A percentile compares a stretch with the other conserved stretches of the same genome.
Evolutionary conservation across 92 coral and sea anemone species (phyloP).

Genomic region (Heliopora coerulea): DNA sequence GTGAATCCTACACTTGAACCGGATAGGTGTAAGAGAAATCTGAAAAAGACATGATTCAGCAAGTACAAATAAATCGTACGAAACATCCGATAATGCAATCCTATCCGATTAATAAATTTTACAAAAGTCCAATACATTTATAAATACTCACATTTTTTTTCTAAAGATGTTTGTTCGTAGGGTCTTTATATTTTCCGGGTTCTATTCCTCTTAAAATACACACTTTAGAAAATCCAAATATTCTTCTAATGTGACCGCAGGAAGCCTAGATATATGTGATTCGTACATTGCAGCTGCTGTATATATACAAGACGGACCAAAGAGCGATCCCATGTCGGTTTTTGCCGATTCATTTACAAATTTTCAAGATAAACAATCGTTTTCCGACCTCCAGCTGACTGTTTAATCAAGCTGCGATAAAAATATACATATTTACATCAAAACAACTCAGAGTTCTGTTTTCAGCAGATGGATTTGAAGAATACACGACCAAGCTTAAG

Average conservation of each 20-base stretch:
- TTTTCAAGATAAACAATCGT: constrained; percentile 12
- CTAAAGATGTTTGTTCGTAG: too few relatives aligned
- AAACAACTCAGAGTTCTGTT: not conserved
- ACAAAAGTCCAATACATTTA: not conserved
- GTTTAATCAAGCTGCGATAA: constrained; percentile 21
- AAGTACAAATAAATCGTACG: too few relatives aligned
- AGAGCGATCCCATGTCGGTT: constrained; percentile 17
- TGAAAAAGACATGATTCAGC: too few relatives aligned
- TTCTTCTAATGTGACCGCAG: not conserved
- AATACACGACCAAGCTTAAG: too few relatives aligned
- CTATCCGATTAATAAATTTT: not conserved
- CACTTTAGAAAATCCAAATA: too few relatives aligned
- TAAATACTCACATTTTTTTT: too few relatives aligned
- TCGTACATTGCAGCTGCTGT: not conserved
- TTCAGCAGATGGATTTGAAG: too few relatives aligned
- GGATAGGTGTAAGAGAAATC: too few relatives aligned
- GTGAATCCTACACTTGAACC: too few relatives aligned
- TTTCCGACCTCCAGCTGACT: constrained; percentile 22
- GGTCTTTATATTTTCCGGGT: too few relatives aligned
- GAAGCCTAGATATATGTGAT: not conserved
- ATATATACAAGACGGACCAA: not conserved
- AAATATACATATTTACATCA: constrained; percentile 6
- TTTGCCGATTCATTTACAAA: not conserved
- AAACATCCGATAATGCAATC: not conserved
- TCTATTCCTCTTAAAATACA: too few relatives aligned